Evolutionary conservation across 2,113 vertebrate species (phyloP).

Genomic region (Plecturocebus donacophilus): DNA sequence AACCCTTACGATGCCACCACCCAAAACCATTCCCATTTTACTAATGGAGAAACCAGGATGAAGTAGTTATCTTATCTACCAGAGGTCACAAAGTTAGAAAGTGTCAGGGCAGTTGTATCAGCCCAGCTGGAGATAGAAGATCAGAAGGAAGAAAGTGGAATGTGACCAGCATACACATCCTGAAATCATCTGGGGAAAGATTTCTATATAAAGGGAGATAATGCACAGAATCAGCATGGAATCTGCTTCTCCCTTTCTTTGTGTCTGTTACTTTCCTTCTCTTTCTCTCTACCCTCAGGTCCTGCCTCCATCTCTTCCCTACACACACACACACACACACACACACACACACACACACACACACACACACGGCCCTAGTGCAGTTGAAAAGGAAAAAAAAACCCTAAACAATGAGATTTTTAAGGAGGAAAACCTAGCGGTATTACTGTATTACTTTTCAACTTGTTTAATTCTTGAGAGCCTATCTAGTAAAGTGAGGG

Average conservation of each 20-base stretch:
- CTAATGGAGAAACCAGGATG: not conserved
- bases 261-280: not conserved
- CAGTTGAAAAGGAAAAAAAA: constrained; percentile 5
- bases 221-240: not conserved
- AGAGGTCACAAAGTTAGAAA: not conserved
- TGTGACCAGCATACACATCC: not conserved
- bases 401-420: not conserved
- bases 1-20: too few species aligned
- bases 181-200: not conserved
- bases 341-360: not conserved
- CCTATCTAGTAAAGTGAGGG: not conserved
- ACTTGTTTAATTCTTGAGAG: not conserved
- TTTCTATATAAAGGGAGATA: not conserved
- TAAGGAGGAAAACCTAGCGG: not conserved
- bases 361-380: not conserved
- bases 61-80: not conserved
- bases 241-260: not conserved
- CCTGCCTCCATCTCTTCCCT: not conserved
- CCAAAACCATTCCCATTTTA: not conserved
- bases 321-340: not conserved
- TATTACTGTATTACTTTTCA: not conserved
- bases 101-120: not conserved
- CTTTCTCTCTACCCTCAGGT: not conserved
- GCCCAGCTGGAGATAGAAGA: not conserved
- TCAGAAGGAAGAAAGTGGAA: not conserved